Evolutionary conservation across 2,113 vertebrate genomes (phyloP).

Genomic region (Osmerus eperlanus): DNA sequence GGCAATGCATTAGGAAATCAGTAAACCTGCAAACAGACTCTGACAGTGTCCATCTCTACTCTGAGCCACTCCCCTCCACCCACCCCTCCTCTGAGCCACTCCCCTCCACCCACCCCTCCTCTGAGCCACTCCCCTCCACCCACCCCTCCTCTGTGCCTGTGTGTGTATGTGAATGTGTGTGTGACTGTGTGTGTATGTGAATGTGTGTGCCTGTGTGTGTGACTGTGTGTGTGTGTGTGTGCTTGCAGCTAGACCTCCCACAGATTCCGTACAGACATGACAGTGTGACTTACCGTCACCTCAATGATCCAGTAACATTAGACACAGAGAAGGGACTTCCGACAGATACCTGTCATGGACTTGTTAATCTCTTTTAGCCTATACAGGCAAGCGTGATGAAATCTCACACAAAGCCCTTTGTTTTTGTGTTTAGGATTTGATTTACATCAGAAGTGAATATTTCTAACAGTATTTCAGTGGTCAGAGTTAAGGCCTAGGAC

Average conservation of each 20-base stretch:
- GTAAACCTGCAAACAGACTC: conserved; percentile 19
- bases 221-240: not conserved
- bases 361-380: not conserved
- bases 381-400: too few species aligned
- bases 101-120: too few species aligned
- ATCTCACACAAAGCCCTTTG: too few species aligned
- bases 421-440: too few species aligned
- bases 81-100: too few species aligned
- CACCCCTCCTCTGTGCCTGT: not conserved
- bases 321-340: not conserved
- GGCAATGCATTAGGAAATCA: conserved; percentile 40
- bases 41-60: not conserved
- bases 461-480: not conserved
- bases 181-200: not conserved
- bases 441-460: too few species aligned
- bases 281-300: not conserved
- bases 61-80: too few species aligned
- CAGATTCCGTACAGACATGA: not conserved
- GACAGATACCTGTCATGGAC: not conserved
- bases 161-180: conserved; percentile 2
- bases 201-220: not conserved
- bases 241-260: not conserved
- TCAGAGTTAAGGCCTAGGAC: not conserved
- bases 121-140: too few species aligned
- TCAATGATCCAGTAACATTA: not conserved